Percentiles rank a stretch among this genome's conserved stretches.
Evolutionary conservation across 2,888 invertebrate genomes (phyloP).

Genomic region (Emmelina monodactyla): DNA sequence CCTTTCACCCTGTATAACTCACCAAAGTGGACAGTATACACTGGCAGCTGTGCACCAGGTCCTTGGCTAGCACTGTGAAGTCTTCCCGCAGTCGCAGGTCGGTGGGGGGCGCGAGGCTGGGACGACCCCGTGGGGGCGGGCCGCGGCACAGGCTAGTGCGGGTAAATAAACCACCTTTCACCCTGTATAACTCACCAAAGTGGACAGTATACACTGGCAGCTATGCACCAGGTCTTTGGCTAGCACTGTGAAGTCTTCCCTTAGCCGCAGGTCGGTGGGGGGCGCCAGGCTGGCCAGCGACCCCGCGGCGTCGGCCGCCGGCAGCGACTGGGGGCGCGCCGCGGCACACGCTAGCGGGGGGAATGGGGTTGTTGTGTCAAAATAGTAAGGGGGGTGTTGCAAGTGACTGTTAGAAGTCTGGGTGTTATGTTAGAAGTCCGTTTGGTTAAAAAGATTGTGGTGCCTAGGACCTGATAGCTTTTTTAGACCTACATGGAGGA

Average conservation of each 20-base stretch:
- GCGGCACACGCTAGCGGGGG: slow-evolving; percentile 56
- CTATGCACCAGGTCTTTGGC: slow-evolving; percentile 74
- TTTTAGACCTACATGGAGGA: no score
- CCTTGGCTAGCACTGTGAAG: slow-evolving; percentile 73
- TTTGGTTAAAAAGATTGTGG: no score
- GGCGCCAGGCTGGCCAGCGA: slow-evolving; percentile 51
- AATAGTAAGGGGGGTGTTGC: no score
- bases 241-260: slow-evolving; percentile 72
- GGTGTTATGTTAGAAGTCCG: no score
- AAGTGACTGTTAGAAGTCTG: no score
- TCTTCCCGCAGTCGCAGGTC: slow-evolving; percentile 68
- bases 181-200: slow-evolving; percentile 41
- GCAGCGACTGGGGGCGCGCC: slow-evolving; percentile 64
- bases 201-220: slow-evolving; percentile 67
- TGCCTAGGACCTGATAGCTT: no score
- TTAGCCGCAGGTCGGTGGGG: slow-evolving; percentile 44
- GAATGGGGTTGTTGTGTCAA: no score
- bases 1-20: no score
- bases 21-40: slow-evolving; percentile 60
- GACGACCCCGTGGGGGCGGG: no score
- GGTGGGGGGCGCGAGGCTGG: slow-evolving; percentile 38
- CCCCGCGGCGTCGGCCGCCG: slow-evolving; percentile 34
- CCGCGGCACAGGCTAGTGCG: no score
- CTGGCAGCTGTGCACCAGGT: slow-evolving; percentile 71
- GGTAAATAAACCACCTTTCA: no score